Conservation (phyloP, 23 tunicate genomes). For the Aplidium turbinatum region DNA sequence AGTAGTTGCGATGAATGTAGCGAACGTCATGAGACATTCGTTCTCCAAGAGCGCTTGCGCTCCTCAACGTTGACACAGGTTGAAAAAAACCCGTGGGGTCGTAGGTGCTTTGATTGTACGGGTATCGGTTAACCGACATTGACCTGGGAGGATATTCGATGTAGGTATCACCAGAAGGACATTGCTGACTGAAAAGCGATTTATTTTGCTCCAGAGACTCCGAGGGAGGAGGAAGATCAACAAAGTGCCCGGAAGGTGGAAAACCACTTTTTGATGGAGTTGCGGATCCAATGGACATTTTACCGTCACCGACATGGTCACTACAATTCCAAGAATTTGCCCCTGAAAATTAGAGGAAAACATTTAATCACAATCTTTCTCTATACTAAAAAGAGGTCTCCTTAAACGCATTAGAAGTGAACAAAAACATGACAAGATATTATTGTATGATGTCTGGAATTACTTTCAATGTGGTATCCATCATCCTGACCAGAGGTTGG, state of each 20-base stretch:
- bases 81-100: constrained; percentile 38
- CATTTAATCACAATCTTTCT: too few species aligned
- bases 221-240: constrained; percentile 22
- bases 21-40: constrained; percentile 49
- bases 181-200: constrained; percentile 10
- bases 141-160: constrained; percentile 8
- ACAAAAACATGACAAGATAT: too few species aligned
- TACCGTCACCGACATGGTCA: constrained; percentile 28
- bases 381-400: too few species aligned
- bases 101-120: constrained; percentile 34
- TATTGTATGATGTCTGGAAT: too few species aligned
- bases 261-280: constrained; percentile 33
- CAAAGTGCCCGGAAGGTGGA: constrained; percentile 12
- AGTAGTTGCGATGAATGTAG: constrained; percentile 33
- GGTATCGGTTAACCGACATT: constrained; percentile 30
- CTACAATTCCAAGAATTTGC: constrained; percentile 86
- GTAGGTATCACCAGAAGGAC: constrained; percentile 1
- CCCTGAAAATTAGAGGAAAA: too few species aligned
- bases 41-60: constrained; percentile 56
- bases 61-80: constrained; percentile 23
- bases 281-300: constrained; percentile 19
- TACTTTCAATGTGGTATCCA: constrained; percentile 95
- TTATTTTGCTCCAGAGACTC: constrained; percentile 6
- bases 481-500: constrained; percentile 72
- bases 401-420: too few species aligned